Conservation (phyloP, 2,797 vertebrate genomes). For the Acrocephalus scirpaceus region DNA sequence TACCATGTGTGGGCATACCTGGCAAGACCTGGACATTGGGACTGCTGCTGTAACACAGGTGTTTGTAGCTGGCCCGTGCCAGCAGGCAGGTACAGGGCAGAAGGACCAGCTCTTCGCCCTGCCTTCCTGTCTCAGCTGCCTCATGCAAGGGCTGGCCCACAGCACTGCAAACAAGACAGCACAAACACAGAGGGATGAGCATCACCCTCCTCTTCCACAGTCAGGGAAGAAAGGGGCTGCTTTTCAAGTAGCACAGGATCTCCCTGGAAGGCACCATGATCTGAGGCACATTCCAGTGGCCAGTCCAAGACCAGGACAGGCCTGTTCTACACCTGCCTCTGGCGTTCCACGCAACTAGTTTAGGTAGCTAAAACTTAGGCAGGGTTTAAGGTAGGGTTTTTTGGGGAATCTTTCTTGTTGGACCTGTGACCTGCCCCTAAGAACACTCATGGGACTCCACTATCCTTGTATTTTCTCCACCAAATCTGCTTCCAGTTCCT, state of each 20-base stretch:
- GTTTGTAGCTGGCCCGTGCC: background rate
- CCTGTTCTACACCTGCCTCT: background rate
- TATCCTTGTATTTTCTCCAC: background rate
- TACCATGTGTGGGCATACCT: fast-evolving
- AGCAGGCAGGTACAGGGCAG: background rate
- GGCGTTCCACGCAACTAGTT: background rate
- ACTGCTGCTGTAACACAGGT: background rate
- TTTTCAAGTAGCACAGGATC: background rate
- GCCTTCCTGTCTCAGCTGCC: background rate
- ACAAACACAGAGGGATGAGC: fast-evolving
- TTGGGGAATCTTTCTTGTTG: background rate
- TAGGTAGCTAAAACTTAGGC: background rate
- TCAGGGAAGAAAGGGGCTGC: background rate
- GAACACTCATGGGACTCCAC: background rate
- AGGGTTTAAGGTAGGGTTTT: background rate
- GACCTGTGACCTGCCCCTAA: background rate
- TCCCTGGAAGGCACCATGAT: background rate
- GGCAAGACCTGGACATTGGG: background rate
- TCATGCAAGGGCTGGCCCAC: background rate
- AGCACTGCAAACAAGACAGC: background rate
- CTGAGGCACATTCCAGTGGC: background rate
- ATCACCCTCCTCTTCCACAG: background rate
- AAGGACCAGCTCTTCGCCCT: background rate
- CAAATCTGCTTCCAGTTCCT: background rate
- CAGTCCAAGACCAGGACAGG: background rate